Percentiles rank a stretch among this genome's conserved stretches.
phyloP scores from a whole-genome alignment of 2,797 vertebrate genomes.

The Falco novaeseelandiae region DNA sequence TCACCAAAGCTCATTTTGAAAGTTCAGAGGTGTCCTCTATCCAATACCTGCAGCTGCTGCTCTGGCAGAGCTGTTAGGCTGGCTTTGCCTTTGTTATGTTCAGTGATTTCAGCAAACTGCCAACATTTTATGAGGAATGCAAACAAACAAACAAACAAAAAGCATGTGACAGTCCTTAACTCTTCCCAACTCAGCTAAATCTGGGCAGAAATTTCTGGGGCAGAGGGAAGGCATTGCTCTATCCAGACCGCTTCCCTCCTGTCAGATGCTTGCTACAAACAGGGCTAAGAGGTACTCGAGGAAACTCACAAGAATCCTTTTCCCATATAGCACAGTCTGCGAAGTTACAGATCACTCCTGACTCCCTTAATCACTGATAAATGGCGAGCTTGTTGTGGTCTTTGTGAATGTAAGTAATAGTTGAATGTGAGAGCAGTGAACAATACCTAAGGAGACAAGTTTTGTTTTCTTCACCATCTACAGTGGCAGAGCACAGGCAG shows the following conservation, averaged over 20 bases:
- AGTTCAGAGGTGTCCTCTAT: constrained; percentile 6
- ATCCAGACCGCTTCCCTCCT: neutral
- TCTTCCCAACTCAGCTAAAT: neutral
- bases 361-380: neutral
- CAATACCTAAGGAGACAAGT: neutral
- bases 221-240: neutral
- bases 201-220: neutral
- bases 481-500: neutral
- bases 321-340: neutral
- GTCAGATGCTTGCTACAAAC: neutral
- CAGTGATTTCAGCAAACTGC: neutral
- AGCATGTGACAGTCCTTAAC: neutral
- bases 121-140: neutral
- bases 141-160: neutral
- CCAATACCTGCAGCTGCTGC: constrained; percentile 42
- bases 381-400: neutral
- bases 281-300: neutral
- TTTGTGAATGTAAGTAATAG: neutral
- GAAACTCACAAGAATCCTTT: neutral
- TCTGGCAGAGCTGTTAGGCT: constrained; percentile 7
- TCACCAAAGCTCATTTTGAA: neutral
- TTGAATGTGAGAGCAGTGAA: neutral
- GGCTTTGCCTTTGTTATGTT: constrained; percentile 14
- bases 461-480: neutral
- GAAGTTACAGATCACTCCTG: neutral